These are phyloP conservation scores for Ailuropoda melanoleuca DNA, from an alignment of 2,113 vertebrate species.

Conservation along the genomic window DNA sequence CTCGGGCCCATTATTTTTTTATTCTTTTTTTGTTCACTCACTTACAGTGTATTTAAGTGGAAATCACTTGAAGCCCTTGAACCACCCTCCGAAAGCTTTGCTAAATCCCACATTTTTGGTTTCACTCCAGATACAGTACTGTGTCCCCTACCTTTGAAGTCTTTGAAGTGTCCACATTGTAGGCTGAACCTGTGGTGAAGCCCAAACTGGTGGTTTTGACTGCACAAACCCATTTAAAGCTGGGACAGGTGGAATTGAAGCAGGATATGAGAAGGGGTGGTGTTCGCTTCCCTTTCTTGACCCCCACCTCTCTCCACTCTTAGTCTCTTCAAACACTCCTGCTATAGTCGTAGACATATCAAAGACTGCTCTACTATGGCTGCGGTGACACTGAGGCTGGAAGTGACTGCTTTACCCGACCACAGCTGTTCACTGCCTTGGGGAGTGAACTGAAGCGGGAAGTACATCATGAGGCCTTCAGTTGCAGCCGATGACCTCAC, in stretches of 20 bases:
- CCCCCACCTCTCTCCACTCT: slow-evolving; percentile 75
- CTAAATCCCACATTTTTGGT: slow-evolving; percentile 79
- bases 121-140: slow-evolving; percentile 69
- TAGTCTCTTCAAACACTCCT: slow-evolving; percentile 81
- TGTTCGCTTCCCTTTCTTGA: slow-evolving; percentile 73
- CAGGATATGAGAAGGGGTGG: slow-evolving; percentile 65
- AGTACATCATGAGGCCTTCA: slow-evolving; percentile 9
- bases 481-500: neutral
- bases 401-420: slow-evolving; percentile 70
- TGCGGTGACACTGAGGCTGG: slow-evolving; percentile 67
- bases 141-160: slow-evolving; percentile 82
- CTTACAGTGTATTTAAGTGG: slow-evolving; percentile 73
- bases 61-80: slow-evolving; percentile 60
- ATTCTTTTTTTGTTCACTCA: slow-evolving; percentile 62
- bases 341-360: slow-evolving; percentile 72
- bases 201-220: slow-evolving; percentile 76
- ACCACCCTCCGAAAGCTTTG: slow-evolving; percentile 76
- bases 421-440: slow-evolving; percentile 59
- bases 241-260: slow-evolving; percentile 75
- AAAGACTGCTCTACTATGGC: slow-evolving; percentile 76
- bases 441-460: slow-evolving; percentile 58
- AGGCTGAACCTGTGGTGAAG: slow-evolving; percentile 77
- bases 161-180: slow-evolving; percentile 83
- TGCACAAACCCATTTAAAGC: slow-evolving; percentile 69
- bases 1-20: slow-evolving; percentile 59